Evolutionary conservation across 2,797 vertebrate species (phyloP).

Genomic region (Okamejei kenojei): DNA sequence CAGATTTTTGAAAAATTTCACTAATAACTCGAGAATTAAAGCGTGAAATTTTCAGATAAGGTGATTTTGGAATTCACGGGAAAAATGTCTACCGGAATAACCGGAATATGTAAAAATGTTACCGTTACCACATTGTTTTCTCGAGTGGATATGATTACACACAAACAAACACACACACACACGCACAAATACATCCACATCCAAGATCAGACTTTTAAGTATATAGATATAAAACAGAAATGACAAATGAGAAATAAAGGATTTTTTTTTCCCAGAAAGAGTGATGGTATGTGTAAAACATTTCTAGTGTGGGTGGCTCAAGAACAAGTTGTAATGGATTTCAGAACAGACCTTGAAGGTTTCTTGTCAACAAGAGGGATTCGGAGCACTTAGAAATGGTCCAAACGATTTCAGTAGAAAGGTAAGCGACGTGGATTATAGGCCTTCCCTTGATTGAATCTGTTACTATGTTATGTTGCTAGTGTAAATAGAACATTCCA

Average conservation of each 20-base stretch:
- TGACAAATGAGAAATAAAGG: not conserved
- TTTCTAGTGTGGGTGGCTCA: not conserved
- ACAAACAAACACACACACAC: no score
- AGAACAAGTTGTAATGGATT: not conserved
- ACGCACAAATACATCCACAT: no score
- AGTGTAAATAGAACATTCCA: not conserved
- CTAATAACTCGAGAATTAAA: no score
- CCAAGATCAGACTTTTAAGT: no score
- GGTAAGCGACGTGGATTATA: not conserved
- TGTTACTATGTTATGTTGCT: not conserved
- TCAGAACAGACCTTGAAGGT: not conserved
- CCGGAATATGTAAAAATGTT: no score
- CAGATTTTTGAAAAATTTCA: no score
- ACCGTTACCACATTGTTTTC: no score
- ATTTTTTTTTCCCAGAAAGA: not conserved
- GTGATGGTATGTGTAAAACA: not conserved
- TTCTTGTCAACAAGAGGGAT: not conserved
- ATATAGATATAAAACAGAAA: not conserved
- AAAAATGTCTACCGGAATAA: no score
- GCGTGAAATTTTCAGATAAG: no score
- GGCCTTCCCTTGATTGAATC: not conserved
- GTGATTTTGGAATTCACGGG: no score
- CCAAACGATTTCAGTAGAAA: not conserved
- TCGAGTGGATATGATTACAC: no score
- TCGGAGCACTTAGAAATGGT: not conserved